Evolutionary conservation across 2,888 invertebrate genomes (phyloP), one percentile per base, ranked within the genome.

Genomic region (Papilio elwesi): DNA sequence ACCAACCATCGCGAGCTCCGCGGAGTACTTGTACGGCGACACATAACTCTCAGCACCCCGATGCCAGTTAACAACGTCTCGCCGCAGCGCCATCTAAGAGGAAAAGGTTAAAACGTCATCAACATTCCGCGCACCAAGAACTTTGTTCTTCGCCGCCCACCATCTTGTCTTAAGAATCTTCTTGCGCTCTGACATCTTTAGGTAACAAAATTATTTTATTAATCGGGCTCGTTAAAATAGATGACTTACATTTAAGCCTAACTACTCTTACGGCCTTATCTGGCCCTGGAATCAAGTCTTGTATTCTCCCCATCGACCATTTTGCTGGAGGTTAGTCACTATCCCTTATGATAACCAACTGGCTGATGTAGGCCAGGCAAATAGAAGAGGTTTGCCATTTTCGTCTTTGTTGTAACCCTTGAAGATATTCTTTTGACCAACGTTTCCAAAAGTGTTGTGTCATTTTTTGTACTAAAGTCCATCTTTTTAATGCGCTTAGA

Each of bases 211-310:
- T 51, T 0, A 51, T 5, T 51, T 51, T 51, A n/a, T 13, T 51
- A n/a, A 51, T 51, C 13, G 51, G 51, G 6, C 51, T 51, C n/a
- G 51, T 51, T n/a, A 51, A 51, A n/a, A 51, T 15, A 51, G 51
- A 51, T n/a, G 51, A 51, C n/a, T 51, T 51, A 51, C 51, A 51
- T 51, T 51, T 51, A 8, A 51, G n/a, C n/a, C n/a, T n/a, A 51
- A 51, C 51, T n/a, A 51, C 51, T n/a, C 51, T 51, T 6, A 51
- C 51, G n/a, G n/a, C 51, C 11, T 51, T 51, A n/a, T 51, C 51
- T 7, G 51, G 51, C n/a, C n/a, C 51, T 2, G 51, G 51, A 51
- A 51, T 51, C 51, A 51, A 13, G 0, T 12, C 51, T 51, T 13
- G 12, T 11, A 51, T 13, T 13, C 51, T 11, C 49, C 12, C 49